Percentiles rank a stretch among this genome's conserved stretches.
These are phyloP conservation scores for Chloroceryle aenea DNA, from an alignment of 2,113 vertebrate species.

Conservation along the genomic window DNA sequence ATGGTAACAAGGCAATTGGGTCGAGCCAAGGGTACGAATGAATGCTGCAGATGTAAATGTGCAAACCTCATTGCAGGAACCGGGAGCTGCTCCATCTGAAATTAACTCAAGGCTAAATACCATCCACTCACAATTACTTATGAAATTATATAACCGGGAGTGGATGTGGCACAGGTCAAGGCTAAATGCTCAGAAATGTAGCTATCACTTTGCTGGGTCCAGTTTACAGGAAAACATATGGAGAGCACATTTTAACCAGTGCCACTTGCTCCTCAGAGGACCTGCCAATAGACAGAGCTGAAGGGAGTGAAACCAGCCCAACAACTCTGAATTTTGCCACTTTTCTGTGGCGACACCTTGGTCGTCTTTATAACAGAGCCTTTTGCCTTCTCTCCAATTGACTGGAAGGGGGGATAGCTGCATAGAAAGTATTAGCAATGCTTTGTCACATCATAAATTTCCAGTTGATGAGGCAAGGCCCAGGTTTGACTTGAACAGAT, in stretches of 20 bases:
- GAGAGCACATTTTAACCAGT: neutral
- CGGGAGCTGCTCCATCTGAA: neutral
- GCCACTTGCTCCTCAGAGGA: neutral
- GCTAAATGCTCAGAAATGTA: neutral
- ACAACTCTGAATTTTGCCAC: neutral
- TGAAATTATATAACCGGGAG: neutral
- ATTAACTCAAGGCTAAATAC: conserved; percentile 33
- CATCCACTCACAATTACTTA: neutral
- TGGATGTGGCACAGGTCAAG: neutral
- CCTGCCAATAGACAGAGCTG: neutral
- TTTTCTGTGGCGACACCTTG: neutral
- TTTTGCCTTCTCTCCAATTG: neutral
- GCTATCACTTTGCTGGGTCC: neutral
- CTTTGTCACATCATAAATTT: neutral
- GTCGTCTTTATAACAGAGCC: neutral
- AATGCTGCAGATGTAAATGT: neutral
- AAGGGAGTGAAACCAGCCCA: neutral
- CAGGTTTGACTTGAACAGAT: neutral
- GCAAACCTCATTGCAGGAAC: neutral
- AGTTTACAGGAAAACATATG: neutral
- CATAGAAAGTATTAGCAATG: neutral
- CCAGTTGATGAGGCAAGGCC: neutral
- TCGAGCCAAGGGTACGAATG: neutral
- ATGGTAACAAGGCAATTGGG: neutral
- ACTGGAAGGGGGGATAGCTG: neutral